Evolutionary conservation across 2,797 vertebrate species (phyloP).

Genomic region (Acanthiza pusilla): DNA sequence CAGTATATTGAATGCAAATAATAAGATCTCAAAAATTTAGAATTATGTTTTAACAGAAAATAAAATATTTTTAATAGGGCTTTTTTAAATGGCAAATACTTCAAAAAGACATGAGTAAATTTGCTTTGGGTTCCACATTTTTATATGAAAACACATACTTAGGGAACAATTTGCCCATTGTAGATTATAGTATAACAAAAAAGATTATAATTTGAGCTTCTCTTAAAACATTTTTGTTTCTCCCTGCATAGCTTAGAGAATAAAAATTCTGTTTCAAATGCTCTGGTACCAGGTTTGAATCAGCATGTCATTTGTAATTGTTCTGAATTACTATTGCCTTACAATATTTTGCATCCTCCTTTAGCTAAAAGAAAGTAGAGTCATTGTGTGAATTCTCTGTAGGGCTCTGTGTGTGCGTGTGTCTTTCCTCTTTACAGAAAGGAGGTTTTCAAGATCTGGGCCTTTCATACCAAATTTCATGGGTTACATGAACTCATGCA

Average conservation of each 20-base stretch:
- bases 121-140: background rate
- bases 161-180: background rate
- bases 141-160: background rate
- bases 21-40: background rate
- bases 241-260: background rate
- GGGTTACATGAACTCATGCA: background rate
- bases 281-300: background rate
- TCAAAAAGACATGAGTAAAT: background rate
- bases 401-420: background rate
- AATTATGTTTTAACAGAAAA: background rate
- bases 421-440: background rate
- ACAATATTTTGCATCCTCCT: background rate
- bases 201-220: background rate
- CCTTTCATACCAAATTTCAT: background rate
- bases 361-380: background rate
- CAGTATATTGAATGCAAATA: slow-evolving; percentile 28
- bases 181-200: background rate
- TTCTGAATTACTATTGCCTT: slow-evolving; percentile 19
- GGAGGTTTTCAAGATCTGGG: background rate
- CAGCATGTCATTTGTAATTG: background rate
- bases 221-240: background rate
- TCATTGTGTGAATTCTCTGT: background rate
- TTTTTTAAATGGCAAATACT: background rate
- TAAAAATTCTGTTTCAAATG: background rate
- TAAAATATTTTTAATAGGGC: background rate